phyloP scores from a whole-genome alignment of 2,888 invertebrate species.

The Sminthurinus aureus region DNA sequence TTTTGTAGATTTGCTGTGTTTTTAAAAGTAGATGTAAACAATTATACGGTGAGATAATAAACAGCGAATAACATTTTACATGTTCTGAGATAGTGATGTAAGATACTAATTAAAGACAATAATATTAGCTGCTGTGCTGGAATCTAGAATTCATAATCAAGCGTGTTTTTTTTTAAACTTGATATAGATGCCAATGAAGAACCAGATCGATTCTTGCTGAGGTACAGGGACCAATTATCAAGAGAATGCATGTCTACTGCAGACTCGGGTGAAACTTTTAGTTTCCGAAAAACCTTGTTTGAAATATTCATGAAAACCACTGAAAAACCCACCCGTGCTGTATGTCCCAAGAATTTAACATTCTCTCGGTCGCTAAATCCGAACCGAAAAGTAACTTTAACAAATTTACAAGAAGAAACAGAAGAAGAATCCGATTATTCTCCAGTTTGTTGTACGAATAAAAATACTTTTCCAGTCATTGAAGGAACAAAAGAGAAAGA shows the following conservation, averaged over 20 bases:
- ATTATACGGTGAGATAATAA: slow-evolving; percentile 19
- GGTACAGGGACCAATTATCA: background rate
- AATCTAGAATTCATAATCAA: background rate
- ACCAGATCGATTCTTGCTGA: background rate
- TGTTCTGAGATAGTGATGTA: no score
- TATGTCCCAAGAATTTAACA: background rate
- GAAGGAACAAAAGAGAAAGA: no score
- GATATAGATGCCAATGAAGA: no score
- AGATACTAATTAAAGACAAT: no score
- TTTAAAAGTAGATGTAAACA: slow-evolving; percentile 9
- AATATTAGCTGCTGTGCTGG: no score
- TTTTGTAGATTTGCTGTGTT: slow-evolving; percentile 17
- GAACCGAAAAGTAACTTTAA: no score
- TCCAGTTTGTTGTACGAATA: no score
- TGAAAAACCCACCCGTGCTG: slow-evolving; percentile 13
- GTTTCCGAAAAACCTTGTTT: slow-evolving; percentile 16
- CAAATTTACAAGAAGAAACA: no score
- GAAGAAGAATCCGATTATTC: no score
- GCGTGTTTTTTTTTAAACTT: no score
- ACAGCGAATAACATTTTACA: no score
- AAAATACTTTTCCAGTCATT: no score
- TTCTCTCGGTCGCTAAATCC: background rate
- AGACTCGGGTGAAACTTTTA: background rate
- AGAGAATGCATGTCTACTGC: background rate
- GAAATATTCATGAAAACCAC: slow-evolving; percentile 2